These are phyloP conservation scores for Panulirus ornatus DNA, from an alignment of 1,140 invertebrate genomes.

Conservation along the genomic window DNA sequence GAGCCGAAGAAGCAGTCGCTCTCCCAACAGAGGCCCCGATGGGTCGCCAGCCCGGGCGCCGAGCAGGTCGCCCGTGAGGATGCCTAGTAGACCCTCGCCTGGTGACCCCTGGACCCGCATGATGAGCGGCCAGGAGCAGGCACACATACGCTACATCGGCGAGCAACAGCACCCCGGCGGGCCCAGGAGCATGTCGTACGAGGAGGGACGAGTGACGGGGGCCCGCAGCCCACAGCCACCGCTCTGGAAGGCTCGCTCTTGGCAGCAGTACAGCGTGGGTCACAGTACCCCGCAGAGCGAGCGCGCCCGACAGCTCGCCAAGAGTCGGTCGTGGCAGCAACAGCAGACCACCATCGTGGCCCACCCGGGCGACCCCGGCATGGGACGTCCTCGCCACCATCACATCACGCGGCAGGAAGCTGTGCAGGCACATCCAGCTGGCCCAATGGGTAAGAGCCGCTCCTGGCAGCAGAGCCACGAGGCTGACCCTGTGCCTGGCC, in stretches of 20 bases:
- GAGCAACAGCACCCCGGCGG: slow-evolving; percentile 15
- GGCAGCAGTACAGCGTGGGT: slow-evolving; percentile 66
- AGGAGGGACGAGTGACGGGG: slow-evolving; percentile 40
- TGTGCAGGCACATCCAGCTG: slow-evolving; percentile 53
- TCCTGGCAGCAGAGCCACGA: slow-evolving; percentile 69
- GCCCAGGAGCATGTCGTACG: slow-evolving; percentile 62
- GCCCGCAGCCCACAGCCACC: slow-evolving; percentile 59
- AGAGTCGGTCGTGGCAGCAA: slow-evolving; percentile 66
- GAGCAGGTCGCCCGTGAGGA: slow-evolving; percentile 50
- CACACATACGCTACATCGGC: slow-evolving; percentile 30
- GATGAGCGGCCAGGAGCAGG: slow-evolving; percentile 12
- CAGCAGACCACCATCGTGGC: slow-evolving; percentile 43
- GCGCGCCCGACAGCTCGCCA: slow-evolving; percentile 62
- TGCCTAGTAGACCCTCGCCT: slow-evolving; percentile 31
- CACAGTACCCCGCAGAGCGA: slow-evolving; percentile 66
- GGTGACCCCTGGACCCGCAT: slow-evolving; percentile 66
- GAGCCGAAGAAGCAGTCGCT: slow-evolving; percentile 43
- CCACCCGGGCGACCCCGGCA: slow-evolving; percentile 41
- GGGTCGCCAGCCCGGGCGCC: slow-evolving; percentile 55
- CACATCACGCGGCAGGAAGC: slow-evolving; percentile 68
- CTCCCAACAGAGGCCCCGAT: slow-evolving; percentile 54
- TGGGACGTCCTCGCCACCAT: slow-evolving; percentile 48
- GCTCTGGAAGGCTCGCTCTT: slow-evolving; percentile 63
- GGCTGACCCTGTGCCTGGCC: slow-evolving; percentile 63
- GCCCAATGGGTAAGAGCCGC: slow-evolving; percentile 69